phyloP scores from a whole-genome alignment of 2,888 invertebrate genomes.

The Amphipyra tragopoginis region DNA sequence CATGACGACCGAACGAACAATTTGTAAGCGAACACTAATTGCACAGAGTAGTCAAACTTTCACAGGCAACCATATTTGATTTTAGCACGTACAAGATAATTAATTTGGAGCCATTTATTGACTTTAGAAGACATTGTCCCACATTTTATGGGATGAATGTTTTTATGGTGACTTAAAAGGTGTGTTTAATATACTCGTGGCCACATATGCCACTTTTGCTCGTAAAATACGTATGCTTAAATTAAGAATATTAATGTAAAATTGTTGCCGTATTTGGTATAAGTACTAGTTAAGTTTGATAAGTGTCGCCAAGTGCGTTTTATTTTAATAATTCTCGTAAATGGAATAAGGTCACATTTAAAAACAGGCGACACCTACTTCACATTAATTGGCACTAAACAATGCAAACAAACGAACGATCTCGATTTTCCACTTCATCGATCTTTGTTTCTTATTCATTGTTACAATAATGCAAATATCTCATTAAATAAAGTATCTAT shows the following conservation, averaged over 20 bases:
- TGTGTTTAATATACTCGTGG: conserved; percentile 19
- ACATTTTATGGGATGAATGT: conserved; percentile 35
- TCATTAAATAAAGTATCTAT: too few relatives aligned
- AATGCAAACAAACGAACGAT: conserved; percentile 3
- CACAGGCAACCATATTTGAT: conserved; percentile 62
- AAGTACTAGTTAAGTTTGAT: conserved; percentile 45
- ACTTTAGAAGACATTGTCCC: conserved; percentile 54
- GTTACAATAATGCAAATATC: too few relatives aligned
- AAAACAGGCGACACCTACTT: conserved; percentile 3
- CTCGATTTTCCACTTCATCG: neutral
- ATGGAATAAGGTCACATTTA: conserved; percentile 26
- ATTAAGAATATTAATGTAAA: conserved; percentile 34
- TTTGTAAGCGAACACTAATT: conserved; percentile 81
- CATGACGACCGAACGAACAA: conserved; percentile 74
- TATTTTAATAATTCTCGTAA: conserved; percentile 23
- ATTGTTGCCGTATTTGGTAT: conserved; percentile 34
- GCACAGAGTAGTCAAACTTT: conserved; percentile 77
- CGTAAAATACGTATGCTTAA: conserved; percentile 30
- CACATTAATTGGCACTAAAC: conserved; percentile 33
- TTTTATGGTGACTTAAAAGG: conserved; percentile 31
- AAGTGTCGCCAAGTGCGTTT: conserved; percentile 8
- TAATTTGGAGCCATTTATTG: conserved; percentile 64
- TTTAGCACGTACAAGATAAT: conserved; percentile 74
- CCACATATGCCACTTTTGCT: neutral
- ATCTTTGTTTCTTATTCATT: conserved; percentile 1